Evolutionary conservation across 2,888 invertebrate genomes (phyloP), one percentile per base, ranked within the genome.

Genomic region (Euproctis similis): DNA sequence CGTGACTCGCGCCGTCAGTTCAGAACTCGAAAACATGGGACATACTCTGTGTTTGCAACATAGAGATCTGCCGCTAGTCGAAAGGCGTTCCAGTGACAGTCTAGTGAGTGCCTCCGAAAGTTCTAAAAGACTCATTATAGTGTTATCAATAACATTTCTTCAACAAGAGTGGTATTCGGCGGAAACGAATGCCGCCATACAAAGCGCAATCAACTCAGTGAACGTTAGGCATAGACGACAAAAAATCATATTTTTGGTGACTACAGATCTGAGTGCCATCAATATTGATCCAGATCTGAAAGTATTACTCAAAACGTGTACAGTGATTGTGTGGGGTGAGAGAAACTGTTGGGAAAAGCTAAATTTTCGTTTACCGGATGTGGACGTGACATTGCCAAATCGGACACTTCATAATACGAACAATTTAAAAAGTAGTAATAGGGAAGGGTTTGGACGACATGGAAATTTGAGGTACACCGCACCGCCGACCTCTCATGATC

Each of bases 261-360:
- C 86, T 36, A 86, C 85, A 24, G 85, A 86, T 54, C 68, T 86
- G 40, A 85, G 85, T 78, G 89, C 90, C 62, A 87, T 88, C 48
- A 88, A 92, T 54, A 77, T 85, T 42, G 93, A 92, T 59, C 89
- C 91, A 22, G 93, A 93, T 60, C 74, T 94, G 30, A 90, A 92
- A 69, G 87, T 89, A 53, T 78, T 92, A 33, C 81, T 92, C 20
- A 88, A 90, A 65, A 90, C 91, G 72, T 88, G 92, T 87, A 87
- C 89, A 51, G 90, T 90, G 59, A 89, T 91, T 27, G 88, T 91
- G 62, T 92, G 92, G 90, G 92, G 92, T 42, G 94, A 95, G 62
- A 90, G 90, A 46, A 87, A 92, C 54, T 95, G 95, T 87, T 95
- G 95, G 94, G 93, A 94, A 59, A 94, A 94, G 74, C 86, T 96